These are phyloP conservation scores for Aphodius granarius DNA, from an alignment of 2,888 invertebrate species.

Conservation along the genomic window DNA sequence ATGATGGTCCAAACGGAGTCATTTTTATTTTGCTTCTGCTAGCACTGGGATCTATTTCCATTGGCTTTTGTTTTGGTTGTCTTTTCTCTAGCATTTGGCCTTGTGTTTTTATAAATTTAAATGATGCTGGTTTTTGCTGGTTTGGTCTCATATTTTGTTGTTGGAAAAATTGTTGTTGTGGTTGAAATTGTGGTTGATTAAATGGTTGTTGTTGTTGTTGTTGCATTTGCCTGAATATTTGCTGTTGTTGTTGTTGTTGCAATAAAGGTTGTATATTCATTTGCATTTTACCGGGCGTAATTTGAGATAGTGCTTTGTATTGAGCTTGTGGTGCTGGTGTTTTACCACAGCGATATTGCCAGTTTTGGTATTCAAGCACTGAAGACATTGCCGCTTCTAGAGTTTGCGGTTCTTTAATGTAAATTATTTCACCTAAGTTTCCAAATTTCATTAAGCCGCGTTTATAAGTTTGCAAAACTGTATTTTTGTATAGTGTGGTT, in stretches of 20 bases:
- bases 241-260: neutral
- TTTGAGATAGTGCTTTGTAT: neutral
- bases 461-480: slow-evolving; percentile 9
- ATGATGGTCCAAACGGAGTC: neutral
- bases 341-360: too few species aligned
- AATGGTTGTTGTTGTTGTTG: neutral
- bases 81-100: neutral
- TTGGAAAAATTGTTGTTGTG: neutral
- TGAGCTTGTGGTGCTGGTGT: neutral
- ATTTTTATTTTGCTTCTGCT: neutral
- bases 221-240: neutral
- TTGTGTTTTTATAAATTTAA: slow-evolving; percentile 7
- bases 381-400: too few species aligned
- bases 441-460: slow-evolving; percentile 1
- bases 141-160: neutral
- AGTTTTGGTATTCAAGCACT: too few species aligned
- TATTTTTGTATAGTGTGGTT: neutral
- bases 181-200: neutral
- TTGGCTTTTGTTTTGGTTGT: slow-evolving; percentile 1
- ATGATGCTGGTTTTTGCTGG: neutral
- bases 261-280: neutral
- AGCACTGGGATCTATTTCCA: slow-evolving; percentile 6
- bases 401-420: slow-evolving; percentile 9
- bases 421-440: slow-evolving; percentile 11
- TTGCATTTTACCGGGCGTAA: neutral